Base-by-base conservation (phyloP, 2,113 vertebrate genomes). In the Penelope pileata region DNA sequence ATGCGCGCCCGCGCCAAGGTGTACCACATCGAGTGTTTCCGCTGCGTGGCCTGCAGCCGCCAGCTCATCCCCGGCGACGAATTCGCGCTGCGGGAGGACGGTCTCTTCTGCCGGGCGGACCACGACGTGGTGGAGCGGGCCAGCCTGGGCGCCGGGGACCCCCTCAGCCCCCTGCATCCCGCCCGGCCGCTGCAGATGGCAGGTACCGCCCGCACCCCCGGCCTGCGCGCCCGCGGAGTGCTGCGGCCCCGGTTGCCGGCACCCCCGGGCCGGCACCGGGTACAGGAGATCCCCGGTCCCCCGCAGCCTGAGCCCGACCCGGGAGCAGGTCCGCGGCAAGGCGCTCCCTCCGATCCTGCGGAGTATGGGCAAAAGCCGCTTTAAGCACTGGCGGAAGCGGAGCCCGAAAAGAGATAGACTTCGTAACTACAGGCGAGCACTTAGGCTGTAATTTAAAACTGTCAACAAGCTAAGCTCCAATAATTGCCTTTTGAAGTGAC, bases 1-100 rank as follows among this genome's bases (percentile, higher is more conserved):
- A 99, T 99, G 99, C 97, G 99, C 70, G 99, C 99, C 80, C 99
- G 99, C 73, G 98, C 99, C 97, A 99, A 99, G 97, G 99, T 99
- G 88, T 99, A 99, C 98, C 99, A 99, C 98, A 99, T 99, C 97
- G 99, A 99, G 97, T 99, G 99, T 97, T 99, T 99, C 97, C 99
- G 99, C 94, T 99, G 99, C 95, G 99, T 99, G 98, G 99, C 99
- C 95, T 99, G 99, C 98, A 99, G 99, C 98, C 98, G 99, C 70
- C 99, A 99, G 97, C 99, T 99, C 94, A 99, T 99, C 97, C 99
- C 99, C 6, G 99, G 99, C 77, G 99, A 99, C 90, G 99, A 99
- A 97, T 99, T 99, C 94, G 99, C 99, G 13, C 97, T 99, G 90
- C 98, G 99, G 90, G 99, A 99, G 89, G 99, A 99, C 86, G 99